These are phyloP conservation scores for Wiebesia pumilae DNA, from an alignment of 1,140 invertebrate genomes.

Conservation along the genomic window DNA sequence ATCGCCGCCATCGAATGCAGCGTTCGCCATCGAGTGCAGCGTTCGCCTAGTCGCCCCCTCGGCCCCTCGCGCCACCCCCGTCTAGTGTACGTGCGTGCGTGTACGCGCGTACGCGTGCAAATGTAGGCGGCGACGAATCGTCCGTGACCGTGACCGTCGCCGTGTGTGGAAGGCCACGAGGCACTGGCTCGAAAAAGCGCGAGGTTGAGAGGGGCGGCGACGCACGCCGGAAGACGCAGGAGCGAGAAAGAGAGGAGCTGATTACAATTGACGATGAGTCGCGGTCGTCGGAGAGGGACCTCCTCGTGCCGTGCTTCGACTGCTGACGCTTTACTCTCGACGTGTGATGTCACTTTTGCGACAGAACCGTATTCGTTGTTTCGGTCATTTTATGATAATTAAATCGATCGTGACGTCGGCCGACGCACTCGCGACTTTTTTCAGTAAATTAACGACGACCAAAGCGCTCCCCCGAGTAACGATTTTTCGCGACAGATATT, in stretches of 20 bases:
- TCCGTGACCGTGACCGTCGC: conserved; percentile 50
- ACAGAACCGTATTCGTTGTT: neutral
- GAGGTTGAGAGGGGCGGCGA: neutral
- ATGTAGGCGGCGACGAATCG: conserved; percentile 10
- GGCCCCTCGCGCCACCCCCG: neutral
- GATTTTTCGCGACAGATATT: neutral
- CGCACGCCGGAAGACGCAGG: neutral
- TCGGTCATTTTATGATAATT: too few species aligned
- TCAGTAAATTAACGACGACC: neutral
- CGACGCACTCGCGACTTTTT: too few species aligned
- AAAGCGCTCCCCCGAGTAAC: neutral
- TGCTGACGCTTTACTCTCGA: too few species aligned
- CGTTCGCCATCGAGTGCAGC: neutral
- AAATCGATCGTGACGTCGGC: too few species aligned
- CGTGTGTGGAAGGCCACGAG: conserved; percentile 16
- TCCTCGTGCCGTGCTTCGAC: too few species aligned
- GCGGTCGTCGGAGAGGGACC: too few species aligned
- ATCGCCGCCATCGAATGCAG: neutral
- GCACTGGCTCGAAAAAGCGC: conserved; percentile 33
- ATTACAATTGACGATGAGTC: neutral
- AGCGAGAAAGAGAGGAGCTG: neutral
- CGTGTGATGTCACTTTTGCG: neutral
- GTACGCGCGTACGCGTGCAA: neutral
- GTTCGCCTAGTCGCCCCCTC: too few species aligned
- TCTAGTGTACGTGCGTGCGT: neutral